These are phyloP conservation scores for Nematostella vectensis DNA, from an alignment of 92 coral and sea anemone species.

Conservation along the genomic window DNA sequence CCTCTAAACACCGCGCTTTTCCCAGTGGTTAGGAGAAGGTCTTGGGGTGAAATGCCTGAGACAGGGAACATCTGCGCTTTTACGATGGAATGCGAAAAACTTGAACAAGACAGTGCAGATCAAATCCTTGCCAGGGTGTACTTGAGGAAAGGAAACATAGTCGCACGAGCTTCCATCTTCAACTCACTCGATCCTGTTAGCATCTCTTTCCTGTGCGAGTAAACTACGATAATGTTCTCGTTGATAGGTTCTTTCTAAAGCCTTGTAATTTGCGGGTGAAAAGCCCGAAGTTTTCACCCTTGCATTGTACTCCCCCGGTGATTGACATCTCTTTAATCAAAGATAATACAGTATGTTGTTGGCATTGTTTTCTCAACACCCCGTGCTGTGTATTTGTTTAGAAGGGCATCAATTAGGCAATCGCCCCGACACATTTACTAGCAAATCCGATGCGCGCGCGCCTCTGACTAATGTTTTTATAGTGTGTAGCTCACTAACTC, in stretches of 20 bases:
- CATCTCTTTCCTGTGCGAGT: slow-evolving; percentile 13
- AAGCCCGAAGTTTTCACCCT: slow-evolving; percentile 29
- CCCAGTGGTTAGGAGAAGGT: neutral
- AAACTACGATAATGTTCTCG: slow-evolving; percentile 63
- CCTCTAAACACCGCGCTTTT: too few species aligned
- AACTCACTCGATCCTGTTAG: slow-evolving; percentile 1
- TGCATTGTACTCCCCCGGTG: slow-evolving; percentile 56
- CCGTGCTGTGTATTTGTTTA: slow-evolving; percentile 52
- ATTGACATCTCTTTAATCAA: slow-evolving; percentile 82
- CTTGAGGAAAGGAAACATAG: too few species aligned
- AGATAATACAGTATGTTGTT: slow-evolving; percentile 63
- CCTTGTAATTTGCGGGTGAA: slow-evolving; percentile 63
- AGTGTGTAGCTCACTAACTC: too few species aligned
- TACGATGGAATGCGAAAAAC: slow-evolving; percentile 3
- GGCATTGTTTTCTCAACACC: slow-evolving; percentile 66
- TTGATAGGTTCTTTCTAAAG: slow-evolving; percentile 79
- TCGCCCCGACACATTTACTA: too few species aligned
- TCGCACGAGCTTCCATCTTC: too few species aligned
- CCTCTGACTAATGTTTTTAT: neutral
- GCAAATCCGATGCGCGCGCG: too few species aligned
- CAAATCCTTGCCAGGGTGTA: too few species aligned
- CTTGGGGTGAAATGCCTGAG: neutral
- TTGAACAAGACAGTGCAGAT: neutral
- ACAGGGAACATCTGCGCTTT: slow-evolving; percentile 1
- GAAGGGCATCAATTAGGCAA: slow-evolving; percentile 20